These are phyloP conservation scores for Muscina levida DNA, from an alignment of 2,888 invertebrate species.

Conservation along the genomic window DNA sequence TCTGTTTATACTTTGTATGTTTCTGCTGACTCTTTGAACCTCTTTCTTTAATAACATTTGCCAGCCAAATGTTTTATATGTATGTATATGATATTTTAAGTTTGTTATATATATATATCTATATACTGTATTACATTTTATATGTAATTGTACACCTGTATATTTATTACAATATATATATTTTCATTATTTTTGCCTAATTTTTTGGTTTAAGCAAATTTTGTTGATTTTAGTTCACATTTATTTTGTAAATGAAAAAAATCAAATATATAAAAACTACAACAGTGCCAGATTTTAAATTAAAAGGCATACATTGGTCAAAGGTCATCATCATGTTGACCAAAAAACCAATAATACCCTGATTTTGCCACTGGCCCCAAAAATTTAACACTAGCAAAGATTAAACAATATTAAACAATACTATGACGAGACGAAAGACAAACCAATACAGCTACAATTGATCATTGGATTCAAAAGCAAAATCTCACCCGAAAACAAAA, in stretches of 20 bases:
- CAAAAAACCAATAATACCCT: too few relatives aligned
- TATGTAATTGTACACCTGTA: slow-evolving; percentile 23
- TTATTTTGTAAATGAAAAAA: slow-evolving; percentile 14
- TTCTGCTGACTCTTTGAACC: neutral
- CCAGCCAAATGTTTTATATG: slow-evolving; percentile 11
- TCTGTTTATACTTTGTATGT: too few relatives aligned
- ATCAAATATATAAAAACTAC: neutral
- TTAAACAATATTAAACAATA: slow-evolving; percentile 14
- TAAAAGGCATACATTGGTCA: neutral
- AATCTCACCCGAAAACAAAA: neutral
- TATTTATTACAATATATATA: slow-evolving; percentile 41
- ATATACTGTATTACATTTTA: slow-evolving; percentile 39
- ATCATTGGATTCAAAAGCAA: slow-evolving; percentile 8
- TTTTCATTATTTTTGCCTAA: slow-evolving; percentile 35
- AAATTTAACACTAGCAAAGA: too few relatives aligned
- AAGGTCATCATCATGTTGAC: too few relatives aligned
- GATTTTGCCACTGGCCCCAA: too few relatives aligned
- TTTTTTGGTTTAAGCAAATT: slow-evolving; percentile 30
- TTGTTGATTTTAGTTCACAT: too few relatives aligned
- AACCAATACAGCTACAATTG: slow-evolving; percentile 15
- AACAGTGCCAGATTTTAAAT: slow-evolving; percentile 10
- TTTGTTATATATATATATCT: slow-evolving; percentile 29
- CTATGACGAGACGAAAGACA: slow-evolving; percentile 2
- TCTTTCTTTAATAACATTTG: slow-evolving; percentile 24
- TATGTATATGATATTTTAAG: neutral